Evolutionary conservation across 2,888 invertebrate genomes (phyloP).

Genomic region (Caenorhabditis zanzibari): DNA sequence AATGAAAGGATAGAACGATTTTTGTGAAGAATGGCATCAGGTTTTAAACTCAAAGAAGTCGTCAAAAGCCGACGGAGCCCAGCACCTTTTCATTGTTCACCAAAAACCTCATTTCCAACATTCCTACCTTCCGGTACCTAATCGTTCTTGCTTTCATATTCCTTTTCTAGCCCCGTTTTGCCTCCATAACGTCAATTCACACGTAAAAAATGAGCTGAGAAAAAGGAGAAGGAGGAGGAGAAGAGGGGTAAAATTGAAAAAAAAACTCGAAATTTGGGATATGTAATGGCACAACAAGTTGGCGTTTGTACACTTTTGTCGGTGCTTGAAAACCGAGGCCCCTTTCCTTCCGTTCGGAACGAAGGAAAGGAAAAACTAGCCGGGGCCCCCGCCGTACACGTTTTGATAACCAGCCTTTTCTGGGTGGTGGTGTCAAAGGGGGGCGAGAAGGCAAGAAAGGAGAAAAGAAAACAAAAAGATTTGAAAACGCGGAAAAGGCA

Average conservation of each 20-base stretch:
- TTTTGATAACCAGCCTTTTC: constrained; percentile 58
- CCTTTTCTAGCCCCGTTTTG: not conserved
- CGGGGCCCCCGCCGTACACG: constrained; percentile 53
- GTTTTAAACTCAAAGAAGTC: too few relatives aligned
- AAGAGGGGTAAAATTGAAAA: not conserved
- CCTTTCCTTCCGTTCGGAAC: constrained; percentile 9
- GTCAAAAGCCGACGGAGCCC: not conserved
- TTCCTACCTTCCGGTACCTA: constrained; percentile 54
- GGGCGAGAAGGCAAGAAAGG: constrained; percentile 18
- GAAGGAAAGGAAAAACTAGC: constrained; percentile 11
- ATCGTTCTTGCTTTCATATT: constrained; percentile 49
- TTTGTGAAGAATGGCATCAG: constrained; percentile 28
- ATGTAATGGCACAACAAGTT: constrained; percentile 27
- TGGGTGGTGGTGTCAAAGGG: constrained; percentile 60
- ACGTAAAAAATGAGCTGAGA: not conserved
- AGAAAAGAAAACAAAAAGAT: constrained; percentile 58
- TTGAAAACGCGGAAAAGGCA: constrained; percentile 47
- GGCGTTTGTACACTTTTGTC: constrained; percentile 36
- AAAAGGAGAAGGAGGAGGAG: not conserved
- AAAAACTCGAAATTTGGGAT: constrained; percentile 22
- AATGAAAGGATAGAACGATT: not conserved
- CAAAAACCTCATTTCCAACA: constrained; percentile 58
- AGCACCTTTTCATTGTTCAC: constrained; percentile 47
- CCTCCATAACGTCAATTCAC: constrained; percentile 29
- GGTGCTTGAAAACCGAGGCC: constrained; percentile 27